Evolutionary conservation across 2,113 vertebrate species (phyloP).

Genomic region (Chelonoidis abingdonii): DNA sequence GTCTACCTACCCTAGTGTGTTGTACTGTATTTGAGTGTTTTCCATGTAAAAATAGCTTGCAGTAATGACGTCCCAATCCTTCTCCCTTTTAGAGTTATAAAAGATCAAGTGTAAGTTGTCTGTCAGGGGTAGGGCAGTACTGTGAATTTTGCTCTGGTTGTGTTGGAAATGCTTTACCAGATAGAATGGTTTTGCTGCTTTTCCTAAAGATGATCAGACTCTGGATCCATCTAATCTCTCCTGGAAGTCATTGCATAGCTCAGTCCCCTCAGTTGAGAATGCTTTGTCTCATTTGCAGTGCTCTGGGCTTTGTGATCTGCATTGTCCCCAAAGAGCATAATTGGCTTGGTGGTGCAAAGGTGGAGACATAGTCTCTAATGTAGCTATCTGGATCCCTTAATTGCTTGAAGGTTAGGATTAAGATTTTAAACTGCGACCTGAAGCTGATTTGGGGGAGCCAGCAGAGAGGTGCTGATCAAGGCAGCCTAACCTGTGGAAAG

Average conservation of each 20-base stretch:
- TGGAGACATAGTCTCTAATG: neutral
- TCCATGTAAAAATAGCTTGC: neutral
- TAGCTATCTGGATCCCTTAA: neutral
- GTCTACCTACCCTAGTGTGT: neutral
- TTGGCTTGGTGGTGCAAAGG: neutral
- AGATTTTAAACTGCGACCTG: neutral
- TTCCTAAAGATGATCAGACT: neutral
- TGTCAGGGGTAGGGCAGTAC: neutral
- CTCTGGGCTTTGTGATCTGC: fast-evolving
- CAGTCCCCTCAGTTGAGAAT: neutral
- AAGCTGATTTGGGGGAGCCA: neutral
- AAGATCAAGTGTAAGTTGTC: neutral
- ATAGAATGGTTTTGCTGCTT: neutral
- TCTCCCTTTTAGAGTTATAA: neutral
- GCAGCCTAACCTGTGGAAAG: neutral
- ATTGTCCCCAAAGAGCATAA: neutral
- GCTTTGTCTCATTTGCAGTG: neutral
- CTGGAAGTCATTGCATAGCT: neutral
- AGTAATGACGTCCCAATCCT: neutral
- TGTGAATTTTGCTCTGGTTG: neutral
- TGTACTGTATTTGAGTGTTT: neutral
- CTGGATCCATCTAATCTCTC: neutral
- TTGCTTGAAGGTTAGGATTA: neutral
- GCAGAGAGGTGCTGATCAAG: neutral
- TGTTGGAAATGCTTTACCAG: neutral